Conservation (phyloP, 1,140 invertebrate species). For the Leptonema lineaticorne region DNA sequence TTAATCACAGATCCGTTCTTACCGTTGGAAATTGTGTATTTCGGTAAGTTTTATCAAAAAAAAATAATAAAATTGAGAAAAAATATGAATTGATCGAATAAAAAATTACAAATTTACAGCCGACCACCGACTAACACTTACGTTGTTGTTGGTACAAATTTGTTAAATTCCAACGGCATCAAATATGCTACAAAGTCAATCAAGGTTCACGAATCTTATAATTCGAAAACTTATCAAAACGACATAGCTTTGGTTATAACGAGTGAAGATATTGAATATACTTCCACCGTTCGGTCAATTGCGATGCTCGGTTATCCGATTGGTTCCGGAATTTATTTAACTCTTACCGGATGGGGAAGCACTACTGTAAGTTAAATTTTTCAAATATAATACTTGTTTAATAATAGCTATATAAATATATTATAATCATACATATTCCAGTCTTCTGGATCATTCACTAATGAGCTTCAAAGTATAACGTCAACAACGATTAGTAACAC, state of each 20-base stretch:
- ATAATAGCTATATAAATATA: background rate
- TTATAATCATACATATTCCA: background rate
- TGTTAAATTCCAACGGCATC: conserved; percentile 52
- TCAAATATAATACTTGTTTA: conserved; percentile 47
- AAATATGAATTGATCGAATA: background rate
- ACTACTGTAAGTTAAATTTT: conserved; percentile 35
- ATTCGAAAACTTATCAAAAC: conserved; percentile 50
- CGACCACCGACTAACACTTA: conserved; percentile 43
- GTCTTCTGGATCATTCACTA: conserved; percentile 51
- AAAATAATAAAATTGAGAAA: background rate
- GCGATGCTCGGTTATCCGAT: conserved; percentile 42
- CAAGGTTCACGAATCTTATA: conserved; percentile 56
- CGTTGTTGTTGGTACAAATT: conserved; percentile 57
- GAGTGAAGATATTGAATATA: conserved; percentile 49
- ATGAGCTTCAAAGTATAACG: conserved; percentile 58
- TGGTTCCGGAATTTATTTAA: background rate
- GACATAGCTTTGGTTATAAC: conserved; percentile 58
- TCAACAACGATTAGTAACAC: conserved; percentile 57
- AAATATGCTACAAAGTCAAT: conserved; percentile 50
- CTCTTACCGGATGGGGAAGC: conserved; percentile 28
- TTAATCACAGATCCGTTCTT: conserved; percentile 51
- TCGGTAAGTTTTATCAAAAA: conserved; percentile 47
- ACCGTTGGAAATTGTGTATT: conserved; percentile 58
- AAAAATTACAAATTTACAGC: conserved; percentile 34
- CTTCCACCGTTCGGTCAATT: conserved; percentile 49